Conservation (phyloP, 2,797 vertebrate species). For the Gobionotothen gibberifrons region DNA sequence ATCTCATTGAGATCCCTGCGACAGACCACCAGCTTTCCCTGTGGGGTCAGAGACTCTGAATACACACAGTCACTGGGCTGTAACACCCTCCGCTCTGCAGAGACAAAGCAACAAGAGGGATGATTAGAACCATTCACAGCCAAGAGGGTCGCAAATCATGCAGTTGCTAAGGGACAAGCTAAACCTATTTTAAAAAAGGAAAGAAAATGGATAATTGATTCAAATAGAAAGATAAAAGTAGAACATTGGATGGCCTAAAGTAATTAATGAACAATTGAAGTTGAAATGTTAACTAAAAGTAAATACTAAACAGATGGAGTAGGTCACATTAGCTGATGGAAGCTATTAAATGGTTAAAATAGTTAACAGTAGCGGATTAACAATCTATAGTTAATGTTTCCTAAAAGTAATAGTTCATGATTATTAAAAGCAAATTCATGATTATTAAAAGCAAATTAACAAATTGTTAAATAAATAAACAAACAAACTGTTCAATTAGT, state of each 20-base stretch:
- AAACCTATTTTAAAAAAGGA: too few relatives aligned
- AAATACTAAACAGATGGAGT: background rate
- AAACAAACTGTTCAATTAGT: background rate
- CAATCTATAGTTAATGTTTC: too few relatives aligned
- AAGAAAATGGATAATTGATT: background rate
- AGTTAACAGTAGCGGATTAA: background rate
- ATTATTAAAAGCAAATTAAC: background rate
- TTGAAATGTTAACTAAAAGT: background rate
- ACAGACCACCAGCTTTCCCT: conserved; percentile 91
- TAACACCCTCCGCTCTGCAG: conserved; percentile 90
- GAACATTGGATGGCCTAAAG: too few relatives aligned
- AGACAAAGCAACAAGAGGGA: conserved; percentile 36
- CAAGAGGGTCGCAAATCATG: background rate
- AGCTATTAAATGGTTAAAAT: background rate
- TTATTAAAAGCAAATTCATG: background rate
- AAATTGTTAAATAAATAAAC: background rate
- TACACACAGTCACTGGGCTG: conserved; percentile 91
- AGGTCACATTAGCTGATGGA: background rate
- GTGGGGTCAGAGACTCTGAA: conserved; percentile 90
- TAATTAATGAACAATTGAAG: too few relatives aligned
- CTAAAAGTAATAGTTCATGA: background rate
- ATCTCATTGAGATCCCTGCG: conserved; percentile 91
- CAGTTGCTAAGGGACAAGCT: background rate
- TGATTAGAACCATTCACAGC: background rate
- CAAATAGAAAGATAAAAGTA: background rate